Evolutionary conservation across 1,140 invertebrate species (phyloP).

Genomic region (Littorina saxatilis): DNA sequence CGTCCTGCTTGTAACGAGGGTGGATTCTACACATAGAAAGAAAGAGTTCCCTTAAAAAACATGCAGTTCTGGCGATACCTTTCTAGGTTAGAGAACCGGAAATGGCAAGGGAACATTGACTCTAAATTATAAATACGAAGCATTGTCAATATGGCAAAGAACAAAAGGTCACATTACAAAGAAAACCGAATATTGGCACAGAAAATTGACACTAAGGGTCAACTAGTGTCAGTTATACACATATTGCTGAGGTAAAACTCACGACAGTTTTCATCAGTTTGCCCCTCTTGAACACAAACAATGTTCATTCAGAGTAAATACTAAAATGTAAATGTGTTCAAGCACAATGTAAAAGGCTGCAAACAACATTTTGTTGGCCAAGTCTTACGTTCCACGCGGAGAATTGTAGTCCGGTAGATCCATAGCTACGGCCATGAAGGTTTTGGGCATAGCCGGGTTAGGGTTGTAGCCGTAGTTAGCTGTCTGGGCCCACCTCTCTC

Average conservation of each 20-base stretch:
- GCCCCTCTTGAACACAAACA: not conserved
- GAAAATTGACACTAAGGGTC: no score
- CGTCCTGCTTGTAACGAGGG: conserved; percentile 59
- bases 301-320: not conserved
- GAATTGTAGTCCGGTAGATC: conserved; percentile 35
- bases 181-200: no score
- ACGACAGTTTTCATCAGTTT: no score
- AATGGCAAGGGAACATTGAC: not conserved
- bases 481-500: conserved; percentile 59
- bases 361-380: not conserved
- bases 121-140: no score
- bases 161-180: no score
- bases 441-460: conserved; percentile 45
- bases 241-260: no score
- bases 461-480: conserved; percentile 54
- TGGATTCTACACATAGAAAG: conserved; percentile 49
- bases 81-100: not conserved
- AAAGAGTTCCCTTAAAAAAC: no score
- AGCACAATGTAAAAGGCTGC: not conserved
- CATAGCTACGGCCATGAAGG: conserved; percentile 33
- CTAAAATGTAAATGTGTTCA: not conserved
- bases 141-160: no score
- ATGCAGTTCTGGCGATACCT: not conserved
- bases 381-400: conserved; percentile 41
- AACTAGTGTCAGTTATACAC: not conserved